Evolutionary conservation across 1,140 invertebrate species (phyloP).

Genomic region (Fopius arisanus): DNA sequence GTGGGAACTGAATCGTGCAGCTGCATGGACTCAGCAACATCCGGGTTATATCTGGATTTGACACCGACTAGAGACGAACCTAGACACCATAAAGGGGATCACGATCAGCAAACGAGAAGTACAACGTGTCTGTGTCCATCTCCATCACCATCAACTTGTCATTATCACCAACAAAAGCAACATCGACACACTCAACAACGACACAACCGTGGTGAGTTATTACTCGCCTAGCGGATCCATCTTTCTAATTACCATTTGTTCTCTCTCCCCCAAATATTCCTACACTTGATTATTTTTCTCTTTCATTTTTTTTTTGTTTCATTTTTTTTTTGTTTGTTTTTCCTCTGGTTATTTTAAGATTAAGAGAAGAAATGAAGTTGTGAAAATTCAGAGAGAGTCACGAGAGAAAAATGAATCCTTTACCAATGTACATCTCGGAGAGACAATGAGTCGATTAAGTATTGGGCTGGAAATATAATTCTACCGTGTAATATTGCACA

Average conservation of each 20-base stretch:
- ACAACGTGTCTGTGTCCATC: slow-evolving; percentile 42
- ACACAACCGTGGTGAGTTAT: slow-evolving; percentile 71
- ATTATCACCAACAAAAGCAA: slow-evolving; percentile 41
- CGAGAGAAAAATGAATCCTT: no score
- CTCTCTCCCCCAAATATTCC: neutral
- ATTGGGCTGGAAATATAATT: neutral
- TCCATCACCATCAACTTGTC: slow-evolving; percentile 41
- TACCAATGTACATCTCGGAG: no score
- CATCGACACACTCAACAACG: slow-evolving; percentile 61
- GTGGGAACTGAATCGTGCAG: slow-evolving; percentile 54
- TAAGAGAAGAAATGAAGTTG: no score
- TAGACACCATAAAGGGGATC: slow-evolving; percentile 36
- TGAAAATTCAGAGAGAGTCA: no score
- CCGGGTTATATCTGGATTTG: slow-evolving; percentile 56
- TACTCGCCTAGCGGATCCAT: slow-evolving; percentile 59
- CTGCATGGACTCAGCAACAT: slow-evolving; percentile 55
- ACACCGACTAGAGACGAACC: slow-evolving; percentile 53
- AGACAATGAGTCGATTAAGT: no score
- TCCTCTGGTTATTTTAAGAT: neutral
- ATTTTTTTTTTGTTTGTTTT: neutral
- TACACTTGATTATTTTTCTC: slow-evolving; percentile 11
- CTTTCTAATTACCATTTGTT: slow-evolving; percentile 28
- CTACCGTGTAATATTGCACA: neutral
- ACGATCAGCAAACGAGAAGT: slow-evolving; percentile 19
- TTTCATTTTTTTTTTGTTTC: neutral